A percentile compares a stretch with the other conserved stretches of the same genome.
Evolutionary conservation across 2,888 invertebrate species (phyloP).

Genomic region (Sycophila texana): DNA sequence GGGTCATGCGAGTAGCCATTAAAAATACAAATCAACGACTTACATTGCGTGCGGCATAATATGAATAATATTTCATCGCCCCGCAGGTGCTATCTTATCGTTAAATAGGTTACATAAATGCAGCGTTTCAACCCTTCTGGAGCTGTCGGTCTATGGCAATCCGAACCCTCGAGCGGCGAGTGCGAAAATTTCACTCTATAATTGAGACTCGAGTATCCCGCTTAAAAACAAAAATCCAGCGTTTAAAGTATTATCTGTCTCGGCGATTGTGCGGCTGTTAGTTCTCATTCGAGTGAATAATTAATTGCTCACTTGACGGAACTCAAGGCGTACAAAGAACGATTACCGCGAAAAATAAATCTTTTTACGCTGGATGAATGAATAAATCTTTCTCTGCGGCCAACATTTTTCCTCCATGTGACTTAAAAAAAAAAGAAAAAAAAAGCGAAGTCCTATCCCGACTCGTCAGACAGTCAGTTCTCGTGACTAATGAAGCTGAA

Average conservation of each 20-base stretch:
- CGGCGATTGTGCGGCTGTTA: background rate
- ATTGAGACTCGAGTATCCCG: slow-evolving; percentile 16
- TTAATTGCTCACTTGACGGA: slow-evolving; percentile 31
- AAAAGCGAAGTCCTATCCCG: background rate
- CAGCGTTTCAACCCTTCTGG: background rate
- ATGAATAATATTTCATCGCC: slow-evolving; percentile 48
- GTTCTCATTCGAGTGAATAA: slow-evolving; percentile 21
- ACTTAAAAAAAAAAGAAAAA: background rate
- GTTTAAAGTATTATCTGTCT: background rate
- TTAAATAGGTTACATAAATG: slow-evolving; percentile 48
- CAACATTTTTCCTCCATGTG: background rate
- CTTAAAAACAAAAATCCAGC: background rate
- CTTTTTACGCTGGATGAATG: slow-evolving; percentile 1
- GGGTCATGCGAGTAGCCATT: slow-evolving; percentile 35
- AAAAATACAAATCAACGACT: slow-evolving; percentile 55
- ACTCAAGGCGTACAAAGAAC: background rate
- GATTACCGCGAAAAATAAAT: slow-evolving; percentile 32
- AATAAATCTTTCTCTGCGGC: slow-evolving; percentile 1
- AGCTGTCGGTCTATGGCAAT: background rate
- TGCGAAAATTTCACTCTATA: background rate
- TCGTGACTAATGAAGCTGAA: slow-evolving; percentile 30
- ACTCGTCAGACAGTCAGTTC: slow-evolving; percentile 10
- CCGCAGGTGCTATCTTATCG: slow-evolving; percentile 41
- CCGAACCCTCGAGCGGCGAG: background rate
- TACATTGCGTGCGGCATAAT: slow-evolving; percentile 42